Percentiles rank a stretch among this genome's conserved stretches.
phyloP scores from a whole-genome alignment of 1,140 invertebrate genomes.

The Ericerus pela region DNA sequence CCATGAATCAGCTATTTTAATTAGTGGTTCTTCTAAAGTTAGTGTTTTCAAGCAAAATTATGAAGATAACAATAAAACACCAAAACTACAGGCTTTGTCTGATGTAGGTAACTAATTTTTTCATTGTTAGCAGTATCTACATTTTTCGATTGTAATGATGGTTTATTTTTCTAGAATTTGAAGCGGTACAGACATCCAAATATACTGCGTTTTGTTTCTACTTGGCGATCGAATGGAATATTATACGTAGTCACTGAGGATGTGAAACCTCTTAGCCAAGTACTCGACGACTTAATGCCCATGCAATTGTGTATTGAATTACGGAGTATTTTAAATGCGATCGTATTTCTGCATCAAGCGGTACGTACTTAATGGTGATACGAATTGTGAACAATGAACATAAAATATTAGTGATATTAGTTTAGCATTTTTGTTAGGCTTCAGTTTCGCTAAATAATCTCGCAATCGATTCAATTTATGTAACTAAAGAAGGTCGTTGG shows the following conservation, averaged over 20 bases:
- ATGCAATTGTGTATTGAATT: slow-evolving; percentile 64
- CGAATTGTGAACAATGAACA: slow-evolving; percentile 9
- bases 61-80: no score
- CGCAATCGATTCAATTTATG: slow-evolving; percentile 59
- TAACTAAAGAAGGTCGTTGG: slow-evolving; percentile 64
- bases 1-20: no score
- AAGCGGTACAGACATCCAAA: slow-evolving; percentile 65
- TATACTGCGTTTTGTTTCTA: slow-evolving; percentile 61
- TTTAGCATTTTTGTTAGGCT: slow-evolving; percentile 34
- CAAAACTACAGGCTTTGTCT: no score
- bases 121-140: neutral
- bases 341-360: slow-evolving; percentile 65
- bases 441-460: slow-evolving; percentile 66
- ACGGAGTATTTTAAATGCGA: slow-evolving; percentile 52
- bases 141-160: neutral
- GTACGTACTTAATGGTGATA: no score
- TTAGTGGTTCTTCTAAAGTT: no score
- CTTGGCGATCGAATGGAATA: slow-evolving; percentile 55
- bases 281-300: slow-evolving; percentile 43
- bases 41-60: no score
- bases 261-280: slow-evolving; percentile 49
- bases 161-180: slow-evolving; percentile 49
- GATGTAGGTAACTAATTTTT: neutral
- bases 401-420: slow-evolving; percentile 1
- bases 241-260: slow-evolving; percentile 55